Base-by-base conservation (phyloP, 2,113 vertebrate species). In the Pollimyrus isidori region DNA sequence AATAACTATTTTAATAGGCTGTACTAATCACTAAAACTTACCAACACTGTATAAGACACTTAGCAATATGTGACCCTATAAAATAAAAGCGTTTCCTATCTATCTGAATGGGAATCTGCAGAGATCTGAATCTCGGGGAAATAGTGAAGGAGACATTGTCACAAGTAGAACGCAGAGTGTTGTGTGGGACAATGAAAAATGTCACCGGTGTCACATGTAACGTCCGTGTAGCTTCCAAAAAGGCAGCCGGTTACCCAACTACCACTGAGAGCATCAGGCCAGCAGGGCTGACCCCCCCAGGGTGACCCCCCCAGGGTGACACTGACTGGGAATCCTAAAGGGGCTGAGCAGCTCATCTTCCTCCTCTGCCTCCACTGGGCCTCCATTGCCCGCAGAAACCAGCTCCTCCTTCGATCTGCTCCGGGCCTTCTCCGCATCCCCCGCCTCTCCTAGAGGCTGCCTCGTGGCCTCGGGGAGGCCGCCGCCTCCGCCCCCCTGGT, bases 311-410 rank as follows among this genome's bases (percentile, higher is more conserved):
- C 30, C 26, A 87, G 50, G 26, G 35, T 15, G 58, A 13, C 10
- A 69, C 93, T 91, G 87, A 95, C 96, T 93, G 92, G 96, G 96
- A 45, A 96, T 7, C 52, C 89, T 15, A 17, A 96, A 94, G 0
- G 96, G 96, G 88, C 91, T 91, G 87, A 96, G 95, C 46, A 92
- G 82, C 45, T 17, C 93, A 73, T 88, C 91, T 1, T 92, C 92
- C 45, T 93, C 92, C 39, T 91, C 91, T 69, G 93, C 94, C 1
- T 94, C 91, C 19, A 50, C 50, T n/a, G 94, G 93, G 7, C 93
- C 89, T 30, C 91, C 48, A 17, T 93, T 90, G n/a, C 88, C 92
- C 26, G 58, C 92, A 10, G 21, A 42, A 15, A 80, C 73, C 19
- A 30, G 50, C 48, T 62, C 91, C 3, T 84, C 58, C 26, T 92